phyloP scores from a whole-genome alignment of 2,113 vertebrate species.

The Dryoscopus gambensis region DNA sequence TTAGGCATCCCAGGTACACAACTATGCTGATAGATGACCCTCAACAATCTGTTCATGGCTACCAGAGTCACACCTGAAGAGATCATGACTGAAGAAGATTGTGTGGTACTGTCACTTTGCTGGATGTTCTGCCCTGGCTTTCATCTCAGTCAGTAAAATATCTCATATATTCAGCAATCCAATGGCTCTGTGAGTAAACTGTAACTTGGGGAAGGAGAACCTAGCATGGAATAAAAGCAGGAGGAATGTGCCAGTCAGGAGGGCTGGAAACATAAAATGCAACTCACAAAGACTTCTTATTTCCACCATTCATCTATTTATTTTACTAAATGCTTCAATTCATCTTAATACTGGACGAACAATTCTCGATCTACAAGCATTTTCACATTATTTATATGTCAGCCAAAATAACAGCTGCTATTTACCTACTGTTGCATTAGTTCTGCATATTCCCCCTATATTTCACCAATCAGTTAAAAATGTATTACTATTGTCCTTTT shows the following conservation, averaged over 20 bases:
- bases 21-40: rapidly evolving
- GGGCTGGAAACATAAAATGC: background rate
- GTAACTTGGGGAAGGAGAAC: background rate
- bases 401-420: background rate
- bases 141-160: background rate
- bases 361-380: background rate
- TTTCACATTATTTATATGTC: background rate
- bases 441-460: background rate
- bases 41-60: background rate
- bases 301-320: background rate
- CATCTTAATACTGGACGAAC: background rate
- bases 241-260: background rate
- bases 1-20: background rate
- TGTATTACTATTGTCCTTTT: background rate
- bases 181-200: background rate
- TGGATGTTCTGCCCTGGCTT: background rate
- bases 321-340: background rate
- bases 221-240: background rate
- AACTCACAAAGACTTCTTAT: background rate
- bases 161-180: background rate
- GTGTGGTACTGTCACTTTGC: background rate
- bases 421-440: background rate
- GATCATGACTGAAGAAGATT: background rate
- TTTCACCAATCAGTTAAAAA: background rate
- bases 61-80: background rate